phyloP scores from a whole-genome alignment of 1,140 invertebrate genomes.

The Gonatopus flavifemur region DNA sequence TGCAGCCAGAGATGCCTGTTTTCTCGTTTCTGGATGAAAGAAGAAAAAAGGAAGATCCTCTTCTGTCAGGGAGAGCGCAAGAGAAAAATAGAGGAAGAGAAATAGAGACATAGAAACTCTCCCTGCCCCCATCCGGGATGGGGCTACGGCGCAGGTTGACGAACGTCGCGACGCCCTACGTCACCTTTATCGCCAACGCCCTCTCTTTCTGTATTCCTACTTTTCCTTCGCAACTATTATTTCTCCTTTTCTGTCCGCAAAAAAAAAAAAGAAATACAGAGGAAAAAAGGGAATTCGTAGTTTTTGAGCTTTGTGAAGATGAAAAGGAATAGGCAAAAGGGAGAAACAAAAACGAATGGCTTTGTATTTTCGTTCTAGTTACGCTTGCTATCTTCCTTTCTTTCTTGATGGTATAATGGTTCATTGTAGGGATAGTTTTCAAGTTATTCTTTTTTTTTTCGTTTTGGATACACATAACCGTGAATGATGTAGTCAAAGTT shows the following conservation, averaged over 20 bases:
- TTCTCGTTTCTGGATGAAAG: conserved; percentile 25
- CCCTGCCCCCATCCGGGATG: conserved; percentile 48
- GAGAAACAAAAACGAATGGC: background rate
- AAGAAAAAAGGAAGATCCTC: conserved; percentile 27
- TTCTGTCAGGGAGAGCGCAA: conserved; percentile 12
- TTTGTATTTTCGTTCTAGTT: too few relatives aligned
- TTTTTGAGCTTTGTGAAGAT: too few relatives aligned
- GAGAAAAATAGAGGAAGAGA: background rate
- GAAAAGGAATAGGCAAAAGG: background rate
- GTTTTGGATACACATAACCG: too few relatives aligned
- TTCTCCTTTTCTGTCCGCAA: too few relatives aligned
- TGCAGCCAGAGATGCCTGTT: conserved; percentile 36
- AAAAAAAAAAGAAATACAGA: background rate
- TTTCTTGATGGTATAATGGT: too few relatives aligned
- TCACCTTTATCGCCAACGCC: conserved; percentile 51
- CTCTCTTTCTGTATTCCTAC: conserved; percentile 8
- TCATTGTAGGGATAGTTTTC: too few relatives aligned
- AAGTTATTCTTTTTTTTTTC: too few relatives aligned
- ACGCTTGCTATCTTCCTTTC: background rate
- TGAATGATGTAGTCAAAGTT: too few relatives aligned
- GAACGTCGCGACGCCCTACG: conserved; percentile 57
- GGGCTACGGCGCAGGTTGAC: conserved; percentile 52
- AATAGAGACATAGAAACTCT: conserved; percentile 24
- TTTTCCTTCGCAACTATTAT: too few relatives aligned
- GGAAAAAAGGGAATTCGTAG: background rate